Percentiles rank a stretch among this genome's conserved stretches.
Conservation (phyloP, 53 echinoderm and acorn worm genomes). For the Arbacia lixula region DNA sequence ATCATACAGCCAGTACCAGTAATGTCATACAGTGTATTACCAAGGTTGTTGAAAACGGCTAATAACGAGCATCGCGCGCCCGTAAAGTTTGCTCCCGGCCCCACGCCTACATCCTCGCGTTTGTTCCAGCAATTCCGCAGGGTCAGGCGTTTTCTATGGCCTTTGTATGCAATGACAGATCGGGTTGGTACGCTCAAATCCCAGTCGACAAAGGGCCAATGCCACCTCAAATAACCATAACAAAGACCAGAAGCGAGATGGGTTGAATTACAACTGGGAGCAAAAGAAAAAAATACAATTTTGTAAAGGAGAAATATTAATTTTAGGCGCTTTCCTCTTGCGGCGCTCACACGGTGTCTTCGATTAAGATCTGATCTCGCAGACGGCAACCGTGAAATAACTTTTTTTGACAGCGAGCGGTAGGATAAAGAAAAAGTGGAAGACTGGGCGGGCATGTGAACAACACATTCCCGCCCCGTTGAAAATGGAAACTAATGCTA, state of each 20-base stretch:
- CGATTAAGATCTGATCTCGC: slow-evolving; percentile 39
- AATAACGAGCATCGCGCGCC: too few species aligned
- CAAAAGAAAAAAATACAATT: slow-evolving; percentile 16
- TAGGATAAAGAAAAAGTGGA: too few species aligned
- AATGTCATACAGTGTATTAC: too few species aligned
- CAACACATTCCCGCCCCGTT: too few species aligned
- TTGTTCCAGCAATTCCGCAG: slow-evolving; percentile 12
- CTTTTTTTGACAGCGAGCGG: too few species aligned
- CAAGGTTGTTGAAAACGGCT: too few species aligned
- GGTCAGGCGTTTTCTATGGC: slow-evolving; percentile 36
- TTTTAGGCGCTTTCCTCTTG: not conserved
- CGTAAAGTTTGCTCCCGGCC: not conserved
- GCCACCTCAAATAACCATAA: slow-evolving; percentile 44
- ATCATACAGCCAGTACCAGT: too few species aligned
- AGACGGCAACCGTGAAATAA: too few species aligned
- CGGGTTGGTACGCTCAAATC: slow-evolving; percentile 19
- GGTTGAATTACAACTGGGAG: slow-evolving; percentile 38
- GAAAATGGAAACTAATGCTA: too few species aligned
- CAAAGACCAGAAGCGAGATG: slow-evolving; percentile 8
- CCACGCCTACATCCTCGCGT: slow-evolving; percentile 7
- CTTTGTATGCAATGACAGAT: slow-evolving; percentile 46
- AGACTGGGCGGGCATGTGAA: too few species aligned
- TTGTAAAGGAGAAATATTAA: slow-evolving; percentile 9
- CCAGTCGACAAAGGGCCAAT: slow-evolving; percentile 35
- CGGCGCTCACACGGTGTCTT: slow-evolving; percentile 14